Conservation (phyloP, 2,113 vertebrate species). For the Orientallactaga bullata region DNA sequence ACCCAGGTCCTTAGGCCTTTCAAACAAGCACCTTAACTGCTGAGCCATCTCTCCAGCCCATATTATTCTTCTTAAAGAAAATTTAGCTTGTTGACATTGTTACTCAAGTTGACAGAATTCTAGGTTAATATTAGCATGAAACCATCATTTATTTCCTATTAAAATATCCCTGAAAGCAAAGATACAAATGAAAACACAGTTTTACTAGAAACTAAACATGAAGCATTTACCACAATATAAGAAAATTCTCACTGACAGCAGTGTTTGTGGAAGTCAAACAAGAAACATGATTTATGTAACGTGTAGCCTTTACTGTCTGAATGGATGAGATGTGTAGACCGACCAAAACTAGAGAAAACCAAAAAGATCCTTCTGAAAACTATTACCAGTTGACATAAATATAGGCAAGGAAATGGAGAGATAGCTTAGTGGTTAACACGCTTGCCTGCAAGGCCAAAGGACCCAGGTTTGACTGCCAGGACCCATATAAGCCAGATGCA, state of each 20-base stretch:
- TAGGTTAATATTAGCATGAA: not conserved
- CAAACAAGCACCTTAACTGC: too few species aligned
- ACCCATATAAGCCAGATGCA: too few species aligned
- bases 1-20: too few species aligned
- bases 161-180: slow-evolving; percentile 13
- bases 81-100: not conserved
- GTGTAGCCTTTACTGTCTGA: not conserved
- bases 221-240: not conserved
- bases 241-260: not conserved
- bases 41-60: too few species aligned
- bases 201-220: not conserved
- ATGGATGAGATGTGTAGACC: not conserved
- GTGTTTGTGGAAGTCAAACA: slow-evolving; percentile 3
- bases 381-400: not conserved
- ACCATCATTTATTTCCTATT: not conserved
- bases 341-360: not conserved
- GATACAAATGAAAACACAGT: not conserved
- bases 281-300: not conserved
- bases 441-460: too few species aligned
- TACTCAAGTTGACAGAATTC: slow-evolving; percentile 19
- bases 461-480: too few species aligned
- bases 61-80: slow-evolving; percentile 23
- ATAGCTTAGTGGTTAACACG: too few species aligned
- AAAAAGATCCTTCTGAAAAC: not conserved
- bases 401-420: too few species aligned